Evolutionary conservation across 2,888 invertebrate species (phyloP).

Genomic region (Tetramorium bicarinatum): DNA sequence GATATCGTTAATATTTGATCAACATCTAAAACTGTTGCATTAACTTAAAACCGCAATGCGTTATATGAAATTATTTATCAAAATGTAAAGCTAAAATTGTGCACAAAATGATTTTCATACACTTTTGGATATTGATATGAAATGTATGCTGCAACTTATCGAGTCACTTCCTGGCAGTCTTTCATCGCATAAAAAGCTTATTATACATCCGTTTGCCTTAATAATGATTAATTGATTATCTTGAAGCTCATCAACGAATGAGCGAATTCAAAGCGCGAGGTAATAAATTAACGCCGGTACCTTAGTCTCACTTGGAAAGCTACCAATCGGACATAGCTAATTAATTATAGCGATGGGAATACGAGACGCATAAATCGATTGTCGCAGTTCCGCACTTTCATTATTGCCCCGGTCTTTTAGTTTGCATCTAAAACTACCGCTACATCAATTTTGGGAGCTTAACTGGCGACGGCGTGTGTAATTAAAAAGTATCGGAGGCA

Average conservation of each 20-base stretch:
- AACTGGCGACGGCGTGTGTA: constrained; percentile 61
- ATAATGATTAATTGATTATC: constrained; percentile 36
- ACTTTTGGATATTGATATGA: background rate
- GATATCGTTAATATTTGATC: background rate
- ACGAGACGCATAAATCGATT: constrained; percentile 58
- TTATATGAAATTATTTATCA: constrained; percentile 3
- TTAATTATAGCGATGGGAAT: constrained; percentile 52
- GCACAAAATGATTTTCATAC: background rate
- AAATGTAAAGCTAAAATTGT: background rate
- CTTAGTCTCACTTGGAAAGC: constrained; percentile 49
- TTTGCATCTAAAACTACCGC: constrained; percentile 40
- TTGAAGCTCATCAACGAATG: constrained; percentile 34
- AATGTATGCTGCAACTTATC: background rate
- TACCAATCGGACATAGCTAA: constrained; percentile 51
- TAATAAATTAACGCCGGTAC: constrained; percentile 43
- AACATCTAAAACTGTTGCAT: background rate
- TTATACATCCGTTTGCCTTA: constrained; percentile 2
- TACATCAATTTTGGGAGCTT: constrained; percentile 58
- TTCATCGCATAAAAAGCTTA: background rate
- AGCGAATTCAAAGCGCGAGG: constrained; percentile 8
- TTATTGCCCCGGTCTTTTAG: constrained; percentile 53
- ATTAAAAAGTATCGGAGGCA: constrained; percentile 76
- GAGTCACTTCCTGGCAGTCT: background rate
- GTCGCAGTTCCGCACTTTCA: constrained; percentile 56
- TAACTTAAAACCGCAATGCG: background rate